A percentile compares a stretch with the other conserved stretches of the same genome.
These are phyloP conservation scores for Rhinopomastus cyanomelas DNA, from an alignment of 2,113 vertebrate species.

Conservation along the genomic window DNA sequence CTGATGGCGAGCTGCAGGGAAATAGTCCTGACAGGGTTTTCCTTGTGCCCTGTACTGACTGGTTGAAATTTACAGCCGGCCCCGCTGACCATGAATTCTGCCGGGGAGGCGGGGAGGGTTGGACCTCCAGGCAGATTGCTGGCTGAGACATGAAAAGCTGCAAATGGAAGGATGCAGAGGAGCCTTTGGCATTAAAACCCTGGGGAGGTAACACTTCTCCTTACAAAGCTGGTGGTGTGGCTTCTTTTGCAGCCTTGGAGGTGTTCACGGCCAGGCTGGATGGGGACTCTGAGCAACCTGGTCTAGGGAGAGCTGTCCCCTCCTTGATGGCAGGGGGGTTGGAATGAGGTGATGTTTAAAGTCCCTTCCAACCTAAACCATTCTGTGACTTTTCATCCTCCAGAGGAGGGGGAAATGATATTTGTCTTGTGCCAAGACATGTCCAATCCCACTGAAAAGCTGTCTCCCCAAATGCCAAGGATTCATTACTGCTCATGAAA, in stretches of 20 bases:
- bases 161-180: conserved; percentile 18
- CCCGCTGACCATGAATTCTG: conserved; percentile 41
- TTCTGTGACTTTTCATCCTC: not conserved
- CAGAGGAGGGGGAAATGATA: not conserved
- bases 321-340: too few relatives aligned
- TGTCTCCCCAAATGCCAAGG: conserved; percentile 33
- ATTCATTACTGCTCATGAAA: conserved; percentile 40
- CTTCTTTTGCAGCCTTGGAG: conserved; percentile 30
- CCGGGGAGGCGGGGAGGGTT: not conserved
- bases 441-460: conserved; percentile 37
- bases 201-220: conserved; percentile 32
- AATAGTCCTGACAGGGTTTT: conserved; percentile 44
- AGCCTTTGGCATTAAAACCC: conserved; percentile 2
- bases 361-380: not conserved
- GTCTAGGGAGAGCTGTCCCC: too few relatives aligned
- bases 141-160: conserved; percentile 42
- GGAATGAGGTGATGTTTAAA: too few relatives aligned
- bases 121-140: conserved; percentile 19
- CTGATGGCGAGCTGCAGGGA: conserved; percentile 13
- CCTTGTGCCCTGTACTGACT: conserved; percentile 5
- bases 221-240: not conserved
- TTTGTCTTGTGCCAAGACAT: not conserved
- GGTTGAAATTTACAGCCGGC: conserved; percentile 55
- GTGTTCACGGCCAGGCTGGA: too few relatives aligned
- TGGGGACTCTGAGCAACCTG: too few relatives aligned